These are phyloP conservation scores for Drymonia ruficornis DNA, from an alignment of 2,888 invertebrate species.

Conservation along the genomic window DNA sequence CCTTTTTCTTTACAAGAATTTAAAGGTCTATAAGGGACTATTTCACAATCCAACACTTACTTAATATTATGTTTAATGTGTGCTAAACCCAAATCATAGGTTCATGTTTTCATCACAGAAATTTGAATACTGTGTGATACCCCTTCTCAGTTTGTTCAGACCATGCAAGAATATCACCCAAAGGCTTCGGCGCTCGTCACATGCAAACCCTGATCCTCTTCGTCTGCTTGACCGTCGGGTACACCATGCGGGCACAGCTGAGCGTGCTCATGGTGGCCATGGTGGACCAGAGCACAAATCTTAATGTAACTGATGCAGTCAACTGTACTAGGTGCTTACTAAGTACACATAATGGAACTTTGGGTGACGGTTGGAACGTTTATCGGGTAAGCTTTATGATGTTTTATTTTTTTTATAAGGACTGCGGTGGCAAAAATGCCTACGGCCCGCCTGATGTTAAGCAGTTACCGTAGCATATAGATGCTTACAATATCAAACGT, in stretches of 20 bases:
- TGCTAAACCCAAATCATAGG: too few species aligned
- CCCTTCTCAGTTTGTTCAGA: slow-evolving; percentile 32
- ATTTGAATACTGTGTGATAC: background rate
- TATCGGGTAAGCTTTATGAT: slow-evolving; percentile 52
- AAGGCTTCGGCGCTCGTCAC: slow-evolving; percentile 61
- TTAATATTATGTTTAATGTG: too few species aligned
- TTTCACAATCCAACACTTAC: too few species aligned
- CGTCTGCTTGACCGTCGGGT: slow-evolving; percentile 50
- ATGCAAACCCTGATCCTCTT: slow-evolving; percentile 58
- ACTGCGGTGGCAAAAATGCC: too few species aligned
- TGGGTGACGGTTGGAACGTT: slow-evolving; percentile 30
- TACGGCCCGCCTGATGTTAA: too few species aligned
- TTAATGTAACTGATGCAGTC: background rate
- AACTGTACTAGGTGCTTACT: background rate
- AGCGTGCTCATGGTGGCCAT: slow-evolving; percentile 70
- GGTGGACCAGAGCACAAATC: slow-evolving; percentile 40
- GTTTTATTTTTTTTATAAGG: too few species aligned
- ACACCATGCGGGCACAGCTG: slow-evolving; percentile 51
- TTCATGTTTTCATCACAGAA: too few species aligned
- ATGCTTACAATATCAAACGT: too few species aligned
- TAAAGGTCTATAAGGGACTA: too few species aligned
- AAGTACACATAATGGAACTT: background rate
- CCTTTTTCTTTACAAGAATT: too few species aligned
- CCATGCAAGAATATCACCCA: slow-evolving; percentile 22
- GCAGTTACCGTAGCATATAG: too few species aligned